Base-by-base conservation (phyloP, 2,797 vertebrate genomes). In the Hafferia zeledoni region DNA sequence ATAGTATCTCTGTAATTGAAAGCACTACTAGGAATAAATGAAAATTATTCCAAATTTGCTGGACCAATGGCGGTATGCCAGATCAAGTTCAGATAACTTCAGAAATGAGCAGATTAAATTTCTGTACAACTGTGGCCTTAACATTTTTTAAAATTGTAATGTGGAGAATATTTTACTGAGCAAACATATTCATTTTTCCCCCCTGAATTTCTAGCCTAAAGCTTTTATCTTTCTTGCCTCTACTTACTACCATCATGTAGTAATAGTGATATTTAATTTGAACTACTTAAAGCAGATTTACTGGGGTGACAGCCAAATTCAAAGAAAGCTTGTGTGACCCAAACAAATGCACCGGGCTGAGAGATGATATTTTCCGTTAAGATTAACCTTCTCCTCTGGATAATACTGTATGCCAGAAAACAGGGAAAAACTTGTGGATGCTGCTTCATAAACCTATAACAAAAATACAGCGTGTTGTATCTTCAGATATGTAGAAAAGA, bases 1-100 rank as follows among this genome's bases (percentile, higher is more conserved):
- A 96, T 95, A 94, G 61, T 85, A 93, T 96, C 90, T 91, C 41
- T 90, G 55, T 96, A 96, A 94, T 89, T 95, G 94, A 96, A 96
- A 94, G 76, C 61, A 71, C 72, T 88, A 93, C 78, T 70, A 87
- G 52, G 46, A 90, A 82, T 64, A 96, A 85, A 94, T 50, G 70
- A 86, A 80, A 87, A 65, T 33, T 10, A 71, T 95, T 83, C 59
- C 30, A 53, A 65, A 89, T 95, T 89, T 86, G 20, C 50, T 93
- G 41, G 80, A 69, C 68, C 22, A 59, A 56, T 60, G 90, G 67
- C 47, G 16, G 13, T 43, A 28, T 53, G 35, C 85, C 93, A 91
- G 61, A 85, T 96, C 55, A 83, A 91, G 60, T 90, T 91, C 82
- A 90, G 77, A 90, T 89, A 64, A 39, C 89, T 87, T 83, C 28